phyloP scores from a whole-genome alignment of 2,797 vertebrate genomes.

The Sebastes itinus region DNA sequence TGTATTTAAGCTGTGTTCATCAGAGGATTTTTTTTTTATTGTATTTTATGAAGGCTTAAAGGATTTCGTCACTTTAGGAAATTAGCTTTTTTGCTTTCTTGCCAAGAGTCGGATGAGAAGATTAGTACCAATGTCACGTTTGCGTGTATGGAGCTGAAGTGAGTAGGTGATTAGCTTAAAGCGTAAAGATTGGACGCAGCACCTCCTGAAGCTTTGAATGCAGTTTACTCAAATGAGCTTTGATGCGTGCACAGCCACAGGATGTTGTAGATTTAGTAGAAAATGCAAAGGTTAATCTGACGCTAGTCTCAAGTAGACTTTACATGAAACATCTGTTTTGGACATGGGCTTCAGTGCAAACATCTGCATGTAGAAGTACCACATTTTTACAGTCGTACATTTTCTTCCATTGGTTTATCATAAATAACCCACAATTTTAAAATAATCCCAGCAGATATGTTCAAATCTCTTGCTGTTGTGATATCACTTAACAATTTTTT shows the following conservation, averaged over 20 bases:
- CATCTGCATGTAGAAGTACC: not conserved
- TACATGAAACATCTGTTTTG: not conserved
- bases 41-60: not conserved
- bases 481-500: not conserved
- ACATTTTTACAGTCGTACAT: not conserved
- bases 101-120: not conserved
- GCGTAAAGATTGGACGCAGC: not conserved
- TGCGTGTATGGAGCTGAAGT: not conserved
- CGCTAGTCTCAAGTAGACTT: not conserved
- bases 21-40: not conserved
- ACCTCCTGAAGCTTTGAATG: too few relatives aligned
- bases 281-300: not conserved
- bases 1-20: not conserved
- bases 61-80: not conserved
- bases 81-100: not conserved
- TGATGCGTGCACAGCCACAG: not conserved
- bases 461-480: not conserved
- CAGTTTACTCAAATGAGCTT: too few relatives aligned
- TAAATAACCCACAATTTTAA: not conserved
- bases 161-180: not conserved
- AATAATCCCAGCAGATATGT: not conserved
- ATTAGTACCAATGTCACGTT: not conserved
- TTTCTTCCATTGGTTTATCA: not conserved
- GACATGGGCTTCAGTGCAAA: not conserved
- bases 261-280: not conserved